A percentile compares a stretch with the other conserved stretches of the same genome.
These are phyloP conservation scores for Chrysaora quinquecirrha DNA, from an alignment of 30 jellyfish, hydroid and myxozoan genomes.

Conservation along the genomic window DNA sequence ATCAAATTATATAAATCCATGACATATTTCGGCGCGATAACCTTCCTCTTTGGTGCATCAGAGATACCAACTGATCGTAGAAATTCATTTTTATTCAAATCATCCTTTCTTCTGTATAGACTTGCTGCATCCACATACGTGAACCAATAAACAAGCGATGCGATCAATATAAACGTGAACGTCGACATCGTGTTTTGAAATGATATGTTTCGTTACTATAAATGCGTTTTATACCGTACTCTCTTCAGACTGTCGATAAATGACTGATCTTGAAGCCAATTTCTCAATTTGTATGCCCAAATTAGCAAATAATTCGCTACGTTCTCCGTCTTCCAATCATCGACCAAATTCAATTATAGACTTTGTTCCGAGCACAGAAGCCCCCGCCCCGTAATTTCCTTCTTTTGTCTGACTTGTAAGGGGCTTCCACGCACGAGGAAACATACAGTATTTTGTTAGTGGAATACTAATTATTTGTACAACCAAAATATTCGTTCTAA, in stretches of 20 bases:
- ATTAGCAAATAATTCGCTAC: not conserved
- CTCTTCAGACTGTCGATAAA: not conserved
- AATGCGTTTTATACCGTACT: not conserved
- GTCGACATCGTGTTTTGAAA: too few species aligned
- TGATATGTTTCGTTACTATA: too few species aligned
- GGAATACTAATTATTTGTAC: conserved; percentile 33
- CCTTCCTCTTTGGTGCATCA: not conserved
- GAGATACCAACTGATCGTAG: not conserved
- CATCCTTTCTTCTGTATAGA: not conserved
- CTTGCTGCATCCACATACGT: not conserved
- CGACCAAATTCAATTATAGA: conserved; percentile 13
- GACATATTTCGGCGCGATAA: conserved; percentile 64
- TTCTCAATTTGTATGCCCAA: too few species aligned
- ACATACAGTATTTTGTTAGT: conserved; percentile 3
- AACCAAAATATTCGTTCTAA: not conserved
- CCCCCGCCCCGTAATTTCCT: conserved; percentile 77
- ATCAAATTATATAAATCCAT: conserved; percentile 45
- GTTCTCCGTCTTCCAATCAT: conserved; percentile 3
- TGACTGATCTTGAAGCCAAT: not conserved
- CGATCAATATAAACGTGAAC: not conserved
- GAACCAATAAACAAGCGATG: not conserved
- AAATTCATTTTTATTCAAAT: not conserved
- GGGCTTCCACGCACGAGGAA: conserved; percentile 46
- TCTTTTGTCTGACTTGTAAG: conserved; percentile 31
- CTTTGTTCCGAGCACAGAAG: conserved; percentile 11